Conservation (phyloP, 2,113 vertebrate species). For the Ammodytes marinus region DNA sequence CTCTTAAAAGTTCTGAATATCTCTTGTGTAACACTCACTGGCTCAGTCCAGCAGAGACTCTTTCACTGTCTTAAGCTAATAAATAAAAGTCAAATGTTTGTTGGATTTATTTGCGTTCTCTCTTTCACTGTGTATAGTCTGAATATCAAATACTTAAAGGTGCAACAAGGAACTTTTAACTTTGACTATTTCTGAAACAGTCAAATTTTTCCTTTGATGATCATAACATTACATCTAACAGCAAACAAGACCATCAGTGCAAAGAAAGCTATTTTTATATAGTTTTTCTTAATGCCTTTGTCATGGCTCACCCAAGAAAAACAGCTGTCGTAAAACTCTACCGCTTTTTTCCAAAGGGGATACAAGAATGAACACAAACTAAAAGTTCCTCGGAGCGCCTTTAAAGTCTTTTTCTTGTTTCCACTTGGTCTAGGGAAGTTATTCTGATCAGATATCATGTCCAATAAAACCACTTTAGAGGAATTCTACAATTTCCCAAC, state of each 20-base stretch:
- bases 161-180: no score
- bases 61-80: conserved; percentile 21
- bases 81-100: conserved; percentile 23
- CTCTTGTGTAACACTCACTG: neutral
- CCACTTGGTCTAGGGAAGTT: neutral
- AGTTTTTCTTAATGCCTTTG: no score
- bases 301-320: no score
- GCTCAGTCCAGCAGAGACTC: conserved; percentile 31
- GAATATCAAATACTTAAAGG: neutral
- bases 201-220: no score
- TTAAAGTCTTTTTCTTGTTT: neutral
- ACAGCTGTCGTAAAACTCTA: no score
- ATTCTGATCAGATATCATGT: neutral
- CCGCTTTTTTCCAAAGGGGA: no score
- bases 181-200: no score
- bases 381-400: no score
- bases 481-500: neutral
- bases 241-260: no score
- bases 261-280: no score
- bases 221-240: no score
- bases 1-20: neutral
- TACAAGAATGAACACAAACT: no score
- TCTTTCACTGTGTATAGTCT: neutral
- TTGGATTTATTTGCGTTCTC: neutral
- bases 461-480: conserved; percentile 1